Base-by-base conservation (phyloP, 2,888 invertebrate genomes). In the Lasioglossum lativentre region DNA sequence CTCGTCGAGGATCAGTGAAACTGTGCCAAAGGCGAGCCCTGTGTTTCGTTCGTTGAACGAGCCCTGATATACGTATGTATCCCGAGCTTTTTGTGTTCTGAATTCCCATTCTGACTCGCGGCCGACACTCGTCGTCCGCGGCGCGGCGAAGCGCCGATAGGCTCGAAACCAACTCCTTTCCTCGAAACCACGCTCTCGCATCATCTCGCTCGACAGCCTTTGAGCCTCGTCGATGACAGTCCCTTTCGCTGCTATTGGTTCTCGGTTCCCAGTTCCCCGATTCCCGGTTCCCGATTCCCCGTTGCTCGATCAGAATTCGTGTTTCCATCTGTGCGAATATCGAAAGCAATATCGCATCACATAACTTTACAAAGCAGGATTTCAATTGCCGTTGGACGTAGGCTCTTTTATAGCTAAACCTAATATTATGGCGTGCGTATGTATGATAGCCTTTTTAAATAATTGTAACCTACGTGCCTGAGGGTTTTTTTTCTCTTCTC, bases 1-100 rank as follows among this genome's bases (percentile, higher is more conserved):
- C 79, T 79, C 82, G 78, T 45, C 73, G 77, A 81, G 82, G 80
- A 85, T 89, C 89, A 75, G 73, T 74, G 78, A 83, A 87, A 84
- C 77, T 81, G 72, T 84, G 84, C 85, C 88, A 83, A 81, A 81
- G 78, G 63, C 77, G 27, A 71, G 63, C 66, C 16, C 34, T 71
- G 71, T 78, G 78, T 75, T 81, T 63, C 75, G 59, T 73, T 76
- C 73, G 34, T 78, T 34, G 47, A 71, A 63, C 72, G 56, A 47
- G 16, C 38, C 23, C 45, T 71, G 74, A 82, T 34, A 66, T 27
- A 59, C 23, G 19, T 47, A 47, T 47, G 19, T 71, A 75, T 38
- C 34, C 45, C 19, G 27, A n/a, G 30, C 63, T 80, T 47, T 56
- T 56, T 45, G 27, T 14, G 56, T 59, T 42, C 45, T 3, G 77